These are phyloP conservation scores for Neosalanx taihuensis DNA, from an alignment of 2,797 vertebrate species.

Conservation along the genomic window DNA sequence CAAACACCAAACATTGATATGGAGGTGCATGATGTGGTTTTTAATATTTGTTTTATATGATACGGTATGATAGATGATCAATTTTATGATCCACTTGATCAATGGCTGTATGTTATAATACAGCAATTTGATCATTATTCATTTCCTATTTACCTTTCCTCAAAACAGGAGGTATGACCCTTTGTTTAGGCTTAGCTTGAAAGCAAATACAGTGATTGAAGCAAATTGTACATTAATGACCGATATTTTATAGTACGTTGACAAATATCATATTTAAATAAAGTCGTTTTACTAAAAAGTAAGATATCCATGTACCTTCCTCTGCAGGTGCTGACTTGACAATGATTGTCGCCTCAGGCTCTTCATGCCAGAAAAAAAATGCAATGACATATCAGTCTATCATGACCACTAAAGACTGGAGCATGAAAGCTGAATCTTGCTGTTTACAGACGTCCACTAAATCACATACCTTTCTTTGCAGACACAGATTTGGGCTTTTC, in stretches of 20 bases:
- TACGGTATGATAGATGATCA: too few relatives aligned
- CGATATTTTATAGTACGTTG: not conserved
- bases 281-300: too few relatives aligned
- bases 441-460: not conserved
- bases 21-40: too few relatives aligned
- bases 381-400: not conserved
- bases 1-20: not conserved
- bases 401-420: not conserved
- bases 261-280: too few relatives aligned
- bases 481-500: slow-evolving; percentile 38
- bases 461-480: slow-evolving; percentile 44
- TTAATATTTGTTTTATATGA: too few relatives aligned
- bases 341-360: not conserved
- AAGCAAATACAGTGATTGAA: slow-evolving; percentile 1
- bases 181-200: slow-evolving; percentile 14
- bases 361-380: not conserved
- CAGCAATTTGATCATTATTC: not conserved
- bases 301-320: slow-evolving; percentile 3
- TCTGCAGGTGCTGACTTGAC: slow-evolving; percentile 16
- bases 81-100: not conserved
- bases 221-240: not conserved
- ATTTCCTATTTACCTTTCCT: slow-evolving; percentile 7
- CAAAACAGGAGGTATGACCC: not conserved
- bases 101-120: not conserved
- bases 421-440: not conserved